These are phyloP conservation scores for Brachymystax lenok DNA, from an alignment of 2,797 vertebrate genomes.

Conservation along the genomic window DNA sequence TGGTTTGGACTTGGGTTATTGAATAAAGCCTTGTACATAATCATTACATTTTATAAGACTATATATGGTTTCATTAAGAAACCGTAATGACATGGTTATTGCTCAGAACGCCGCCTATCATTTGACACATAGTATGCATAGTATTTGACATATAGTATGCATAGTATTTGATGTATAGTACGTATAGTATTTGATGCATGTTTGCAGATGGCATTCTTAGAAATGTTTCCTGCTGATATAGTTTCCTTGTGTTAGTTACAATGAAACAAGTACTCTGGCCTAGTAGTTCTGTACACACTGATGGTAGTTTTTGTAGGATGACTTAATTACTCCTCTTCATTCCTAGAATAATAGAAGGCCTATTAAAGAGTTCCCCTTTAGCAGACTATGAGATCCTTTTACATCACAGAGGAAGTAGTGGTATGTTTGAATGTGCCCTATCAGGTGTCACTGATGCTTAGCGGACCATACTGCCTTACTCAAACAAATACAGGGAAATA, in stretches of 20 bases:
- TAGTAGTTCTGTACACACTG: neutral
- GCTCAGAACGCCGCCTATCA: too few species aligned
- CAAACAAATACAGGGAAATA: constrained; percentile 34
- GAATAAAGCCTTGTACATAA: neutral
- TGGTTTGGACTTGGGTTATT: neutral
- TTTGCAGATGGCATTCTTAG: constrained; percentile 39
- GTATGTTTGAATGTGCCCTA: constrained; percentile 47
- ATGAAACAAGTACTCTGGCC: constrained; percentile 10
- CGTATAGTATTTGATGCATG: neutral
- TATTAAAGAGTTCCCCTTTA: too few species aligned
- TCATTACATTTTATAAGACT: neutral
- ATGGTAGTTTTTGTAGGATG: neutral
- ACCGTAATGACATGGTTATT: too few species aligned
- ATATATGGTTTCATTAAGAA: too few species aligned
- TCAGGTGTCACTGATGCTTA: constrained; percentile 25
- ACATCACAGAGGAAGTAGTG: constrained; percentile 43
- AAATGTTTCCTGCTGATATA: constrained; percentile 48
- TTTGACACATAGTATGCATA: too few species aligned
- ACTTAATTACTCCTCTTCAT: too few species aligned
- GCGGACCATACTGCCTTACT: constrained; percentile 21
- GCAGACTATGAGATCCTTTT: constrained; percentile 13
- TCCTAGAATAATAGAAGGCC: too few species aligned
- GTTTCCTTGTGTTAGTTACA: constrained; percentile 27
- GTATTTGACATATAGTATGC: too few species aligned
- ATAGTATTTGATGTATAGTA: too few species aligned